Conservation (phyloP, 2,113 vertebrate genomes). For the Zosterops lateralis region DNA sequence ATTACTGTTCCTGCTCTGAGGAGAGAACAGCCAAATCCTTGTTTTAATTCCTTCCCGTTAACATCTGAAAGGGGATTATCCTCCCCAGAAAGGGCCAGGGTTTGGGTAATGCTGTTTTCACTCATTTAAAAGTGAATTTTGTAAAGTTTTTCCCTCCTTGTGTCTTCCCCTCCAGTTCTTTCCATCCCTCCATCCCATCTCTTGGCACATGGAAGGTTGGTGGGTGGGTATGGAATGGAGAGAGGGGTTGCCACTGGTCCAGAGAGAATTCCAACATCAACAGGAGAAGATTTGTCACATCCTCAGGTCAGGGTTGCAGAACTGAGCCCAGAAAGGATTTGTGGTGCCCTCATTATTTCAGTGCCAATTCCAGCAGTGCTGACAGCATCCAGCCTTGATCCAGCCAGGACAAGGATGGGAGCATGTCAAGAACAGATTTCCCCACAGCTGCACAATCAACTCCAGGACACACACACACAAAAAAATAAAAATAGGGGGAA, state of each 20-base stretch:
- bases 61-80: constrained; percentile 58
- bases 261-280: background rate
- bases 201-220: fast-evolving
- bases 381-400: background rate
- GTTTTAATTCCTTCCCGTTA: constrained; percentile 46
- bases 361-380: background rate
- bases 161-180: background rate
- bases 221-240: fast-evolving
- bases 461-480: background rate
- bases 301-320: background rate
- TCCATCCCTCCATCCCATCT: background rate
- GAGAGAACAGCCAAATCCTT: constrained; percentile 54
- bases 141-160: background rate
- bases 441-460: background rate
- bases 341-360: background rate
- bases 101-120: constrained; percentile 14
- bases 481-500: background rate
- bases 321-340: background rate
- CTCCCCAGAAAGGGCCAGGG: background rate
- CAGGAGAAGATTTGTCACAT: fast-evolving
- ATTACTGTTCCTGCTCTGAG: constrained; percentile 46
- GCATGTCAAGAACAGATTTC: background rate
- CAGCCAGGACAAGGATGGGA: background rate
- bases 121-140: constrained; percentile 29
- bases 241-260: fast-evolving